Evolutionary conservation across 2,888 invertebrate species (phyloP).

Genomic region (Penaeus monodon): DNA sequence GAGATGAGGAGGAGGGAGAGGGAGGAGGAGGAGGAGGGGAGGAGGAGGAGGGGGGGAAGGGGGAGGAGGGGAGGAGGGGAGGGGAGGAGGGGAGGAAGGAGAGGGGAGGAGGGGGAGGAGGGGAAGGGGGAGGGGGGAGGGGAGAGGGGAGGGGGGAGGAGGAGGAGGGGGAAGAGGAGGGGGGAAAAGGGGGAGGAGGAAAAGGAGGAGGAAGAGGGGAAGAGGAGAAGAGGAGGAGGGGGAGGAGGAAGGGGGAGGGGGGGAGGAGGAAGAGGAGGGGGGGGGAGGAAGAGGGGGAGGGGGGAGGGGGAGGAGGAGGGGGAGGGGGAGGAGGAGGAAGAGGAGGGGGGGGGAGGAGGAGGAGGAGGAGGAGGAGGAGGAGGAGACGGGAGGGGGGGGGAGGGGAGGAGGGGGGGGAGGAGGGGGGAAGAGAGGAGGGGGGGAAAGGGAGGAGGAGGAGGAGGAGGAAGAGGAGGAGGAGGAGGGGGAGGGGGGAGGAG

Average conservation of each 20-base stretch:
- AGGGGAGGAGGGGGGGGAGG: not conserved
- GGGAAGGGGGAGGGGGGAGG: not conserved
- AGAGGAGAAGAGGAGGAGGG: not conserved
- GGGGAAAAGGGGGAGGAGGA: not conserved
- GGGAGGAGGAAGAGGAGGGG: not conserved
- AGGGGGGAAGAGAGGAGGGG: too few species aligned
- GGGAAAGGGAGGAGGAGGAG: too few species aligned
- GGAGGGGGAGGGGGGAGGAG: too few species aligned
- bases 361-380: too few species aligned
- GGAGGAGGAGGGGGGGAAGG: not conserved
- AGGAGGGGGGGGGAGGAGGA: not conserved
- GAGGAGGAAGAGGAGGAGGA: too few species aligned
- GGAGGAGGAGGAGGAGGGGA: not conserved
- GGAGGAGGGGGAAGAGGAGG: not conserved
- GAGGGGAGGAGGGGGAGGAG: not conserved
- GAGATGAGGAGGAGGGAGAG: not conserved
- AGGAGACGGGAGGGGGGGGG: not conserved
- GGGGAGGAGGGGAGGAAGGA: not conserved
- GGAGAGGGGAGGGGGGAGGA: not conserved
- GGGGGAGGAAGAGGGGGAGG: not conserved
- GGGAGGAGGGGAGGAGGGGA: not conserved
- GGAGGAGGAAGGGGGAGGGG: not conserved
- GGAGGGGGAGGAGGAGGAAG: not conserved
- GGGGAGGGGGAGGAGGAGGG: not conserved
- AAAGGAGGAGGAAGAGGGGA: not conserved